Conservation (phyloP, 2,888 invertebrate genomes). For the Ligdia adustata region DNA sequence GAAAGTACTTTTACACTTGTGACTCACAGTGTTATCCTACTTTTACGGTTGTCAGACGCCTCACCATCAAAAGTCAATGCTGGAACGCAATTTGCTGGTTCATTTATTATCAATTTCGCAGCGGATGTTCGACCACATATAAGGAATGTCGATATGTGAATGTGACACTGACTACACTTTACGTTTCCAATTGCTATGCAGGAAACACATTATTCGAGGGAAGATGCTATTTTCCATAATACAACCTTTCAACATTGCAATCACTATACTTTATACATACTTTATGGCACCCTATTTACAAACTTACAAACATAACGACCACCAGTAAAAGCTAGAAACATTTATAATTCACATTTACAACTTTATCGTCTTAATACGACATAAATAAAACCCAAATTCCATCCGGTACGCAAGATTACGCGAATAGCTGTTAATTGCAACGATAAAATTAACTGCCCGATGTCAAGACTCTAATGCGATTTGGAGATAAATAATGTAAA, state of each 20-base stretch:
- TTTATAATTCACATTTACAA: conserved; percentile 42
- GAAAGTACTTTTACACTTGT: conserved; percentile 59
- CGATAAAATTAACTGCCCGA: conserved; percentile 60
- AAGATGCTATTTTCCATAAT: conserved; percentile 1
- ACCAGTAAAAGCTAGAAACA: conserved; percentile 42
- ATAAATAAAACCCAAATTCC: conserved; percentile 48
- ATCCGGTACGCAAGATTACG: conserved; percentile 49
- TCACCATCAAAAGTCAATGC: conserved; percentile 48
- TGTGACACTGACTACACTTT: conserved; percentile 23
- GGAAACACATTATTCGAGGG: conserved; percentile 19
- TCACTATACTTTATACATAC: neutral
- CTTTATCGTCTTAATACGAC: conserved; percentile 36
- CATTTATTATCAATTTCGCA: conserved; percentile 62
- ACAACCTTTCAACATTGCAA: neutral
- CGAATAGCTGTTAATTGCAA: conserved; percentile 58
- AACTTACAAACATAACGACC: conserved; percentile 29
- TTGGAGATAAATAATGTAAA: conserved; percentile 65
- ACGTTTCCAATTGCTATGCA: conserved; percentile 20
- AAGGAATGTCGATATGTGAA: conserved; percentile 52
- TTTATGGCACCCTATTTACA: conserved; percentile 13
- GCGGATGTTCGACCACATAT: conserved; percentile 61
- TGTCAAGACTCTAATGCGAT: conserved; percentile 66
- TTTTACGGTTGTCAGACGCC: conserved; percentile 62
- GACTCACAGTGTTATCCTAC: conserved; percentile 66
- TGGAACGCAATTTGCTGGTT: conserved; percentile 54